Conservation (phyloP, 1,140 invertebrate species). For the Caenorhabditis elegans region WBcel235 BX284606.5:6699501-6700000, state of each 20-base stretch:
- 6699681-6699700: not conserved
- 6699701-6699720: no score
- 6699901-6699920: slow-evolving; percentile 50
- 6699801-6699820: slow-evolving; percentile 51
- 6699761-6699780: slow-evolving; percentile 51
- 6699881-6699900: slow-evolving; percentile 47
- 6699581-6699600: slow-evolving; percentile 49
- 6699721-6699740: no score
- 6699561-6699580: slow-evolving; percentile 41
- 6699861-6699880: slow-evolving; percentile 45
- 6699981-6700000: not conserved
- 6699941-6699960: not conserved
- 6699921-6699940: not conserved
- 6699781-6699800: slow-evolving; percentile 48
- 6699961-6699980: not conserved
- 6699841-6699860: slow-evolving; percentile 46
- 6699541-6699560: no score
- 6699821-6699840: slow-evolving; percentile 50
- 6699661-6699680: slow-evolving; percentile 32
- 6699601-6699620: slow-evolving; percentile 50
- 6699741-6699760: no score
- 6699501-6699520: no score
- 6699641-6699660: slow-evolving; percentile 52
- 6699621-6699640: slow-evolving; percentile 51
- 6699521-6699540: no score